Evolutionary conservation across 2,797 vertebrate genomes (phyloP), one percentile per base, ranked within the genome.

Genomic region (Macrochelys suwanniensis): DNA sequence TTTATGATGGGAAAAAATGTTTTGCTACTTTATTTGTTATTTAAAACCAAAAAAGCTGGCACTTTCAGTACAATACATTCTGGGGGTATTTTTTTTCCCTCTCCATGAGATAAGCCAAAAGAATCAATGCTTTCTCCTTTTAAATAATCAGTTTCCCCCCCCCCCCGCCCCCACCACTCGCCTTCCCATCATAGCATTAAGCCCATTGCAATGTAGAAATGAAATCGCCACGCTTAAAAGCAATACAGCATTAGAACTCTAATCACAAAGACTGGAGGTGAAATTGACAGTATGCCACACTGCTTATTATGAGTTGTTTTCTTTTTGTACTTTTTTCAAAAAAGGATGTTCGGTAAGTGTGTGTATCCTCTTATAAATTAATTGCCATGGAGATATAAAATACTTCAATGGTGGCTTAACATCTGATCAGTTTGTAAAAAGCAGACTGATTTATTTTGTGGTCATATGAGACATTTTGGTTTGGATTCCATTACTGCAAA

Each of bases 21-120:
- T 98, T 98, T 97, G 94, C 94, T 98, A 84, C 97, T 98, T 98
- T 98, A 97, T 97, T 98, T 98, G 97, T 98, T 98, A 97, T 97
- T 98, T 98, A 97, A 98, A 97, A 98, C 98, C 92, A 95, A 94
- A 96, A 95, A 90, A 95, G 90, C 91, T 84, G 91, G 82, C 84
- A 82, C 84, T 89, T 33, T 90, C 95, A 96, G 78, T 92, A 89
- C 87, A 96, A 96, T 88, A 81, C 45, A 92, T 42, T 87, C 54
- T 21, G 87, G 95, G 92, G 51, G 86, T 59, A 13, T 94, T 91
- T 93, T 88, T 95, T 49, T 33, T 82, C 54, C 80, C 90, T 68
- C 47, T 59, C 92, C 84, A 92, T 86, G 89, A 98, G 96, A 97
- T 92, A 95, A 79, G 96, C 65, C 78, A 92, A 95, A 97, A 97